Percentiles rank a stretch among this genome's conserved stretches.
These are phyloP conservation scores for Phataginus tetradactyla DNA, from an alignment of 2,797 vertebrate genomes.

Conservation along the genomic window DNA sequence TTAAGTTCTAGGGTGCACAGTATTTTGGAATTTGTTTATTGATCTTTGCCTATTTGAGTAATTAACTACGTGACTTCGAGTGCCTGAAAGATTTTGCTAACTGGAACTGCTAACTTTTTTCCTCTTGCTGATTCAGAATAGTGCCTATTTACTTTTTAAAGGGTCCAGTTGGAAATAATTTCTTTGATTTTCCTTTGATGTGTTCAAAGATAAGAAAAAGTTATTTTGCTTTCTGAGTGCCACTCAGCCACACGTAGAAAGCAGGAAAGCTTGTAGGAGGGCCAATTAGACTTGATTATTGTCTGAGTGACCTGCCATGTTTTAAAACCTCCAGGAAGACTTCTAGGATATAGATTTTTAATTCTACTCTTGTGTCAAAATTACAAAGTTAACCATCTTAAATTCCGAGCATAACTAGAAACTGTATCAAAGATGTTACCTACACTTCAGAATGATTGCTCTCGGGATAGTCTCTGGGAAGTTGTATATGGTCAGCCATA, in stretches of 20 bases:
- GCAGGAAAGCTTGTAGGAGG: constrained; percentile 78
- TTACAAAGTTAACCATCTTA: constrained; percentile 49
- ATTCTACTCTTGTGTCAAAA: constrained; percentile 29
- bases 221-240: constrained; percentile 80
- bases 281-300: constrained; percentile 85
- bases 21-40: constrained; percentile 64
- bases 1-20: constrained; percentile 1
- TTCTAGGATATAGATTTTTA: constrained; percentile 59
- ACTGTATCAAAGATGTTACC: constrained; percentile 1
- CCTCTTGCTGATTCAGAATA: constrained; percentile 35
- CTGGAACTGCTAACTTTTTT: neutral
- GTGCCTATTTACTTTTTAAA: constrained; percentile 73
- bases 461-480: neutral
- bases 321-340: constrained; percentile 81
- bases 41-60: constrained; percentile 62
- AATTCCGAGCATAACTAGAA: neutral
- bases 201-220: constrained; percentile 81
- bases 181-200: constrained; percentile 82
- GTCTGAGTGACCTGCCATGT: constrained; percentile 82
- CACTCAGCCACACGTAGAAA: constrained; percentile 77
- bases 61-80: constrained; percentile 36
- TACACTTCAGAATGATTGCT: neutral
- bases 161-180: constrained; percentile 75
- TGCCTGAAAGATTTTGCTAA: constrained; percentile 42
- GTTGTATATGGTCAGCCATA: neutral